Evolutionary conservation across 1,140 invertebrate genomes (phyloP), one percentile per base, ranked within the genome.

Genomic region (Sinonovacula constricta): DNA sequence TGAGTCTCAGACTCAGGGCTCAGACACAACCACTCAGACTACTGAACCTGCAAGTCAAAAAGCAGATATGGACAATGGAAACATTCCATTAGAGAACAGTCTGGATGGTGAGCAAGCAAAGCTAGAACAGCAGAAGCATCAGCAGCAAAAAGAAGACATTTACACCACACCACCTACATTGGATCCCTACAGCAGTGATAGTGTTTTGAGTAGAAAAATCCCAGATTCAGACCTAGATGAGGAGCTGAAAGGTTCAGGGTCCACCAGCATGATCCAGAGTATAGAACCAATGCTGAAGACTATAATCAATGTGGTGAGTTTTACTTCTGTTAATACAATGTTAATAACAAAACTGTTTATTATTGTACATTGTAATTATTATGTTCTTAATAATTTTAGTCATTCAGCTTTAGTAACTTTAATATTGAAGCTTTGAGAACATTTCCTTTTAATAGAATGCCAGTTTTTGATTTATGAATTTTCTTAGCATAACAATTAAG

Each of bases 291-390:
- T 49, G 4, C 56, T 83, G 49, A 87, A 81, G 65, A 28, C 69
- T 24, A 54, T 85, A 54, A 79, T 84, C 56, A 79, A 83, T 30
- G 84, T 82, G 80, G 85, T 87, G 72, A 71, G 72, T 69, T 45
- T 45, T 18, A 45, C 18, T 45, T 45, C 39, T 45, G 7, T 18
- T 45, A 18, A 18, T 45, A 45, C 39, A 45, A 45, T 10, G n/a
- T n/a, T n/a, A n/a, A n/a, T n/a, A n/a, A n/a, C n/a, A n/a, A n/a
- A n/a, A n/a, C n/a, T n/a, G n/a, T n/a, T n/a, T n/a, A n/a, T n/a
- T n/a, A n/a, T n/a, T n/a, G n/a, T n/a, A n/a, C n/a, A n/a, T n/a
- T n/a, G n/a, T n/a, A n/a, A n/a, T n/a, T n/a, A n/a, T n/a, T n/a
- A n/a, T n/a, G n/a, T n/a, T n/a, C n/a, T n/a, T n/a, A n/a, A n/a